A percentile compares a stretch with the other conserved stretches of the same genome.
Conservation (phyloP, 2,888 invertebrate species). For the Listrodromus nycthemerus region DNA sequence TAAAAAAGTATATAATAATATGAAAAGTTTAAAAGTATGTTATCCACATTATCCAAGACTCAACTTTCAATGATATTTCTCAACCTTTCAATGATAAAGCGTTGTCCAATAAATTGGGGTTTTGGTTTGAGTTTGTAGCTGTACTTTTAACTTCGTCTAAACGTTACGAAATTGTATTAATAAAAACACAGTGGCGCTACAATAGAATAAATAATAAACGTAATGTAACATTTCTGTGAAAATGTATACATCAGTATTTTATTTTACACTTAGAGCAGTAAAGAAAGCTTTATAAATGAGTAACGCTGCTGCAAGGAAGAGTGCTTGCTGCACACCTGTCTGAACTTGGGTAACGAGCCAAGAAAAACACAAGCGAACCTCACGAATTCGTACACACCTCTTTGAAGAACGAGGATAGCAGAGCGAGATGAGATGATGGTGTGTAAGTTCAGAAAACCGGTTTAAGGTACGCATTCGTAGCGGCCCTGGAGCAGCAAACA, state of each 20-base stretch:
- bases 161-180: not conserved
- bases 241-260: slow-evolving; percentile 12
- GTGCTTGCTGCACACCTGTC: slow-evolving; percentile 76
- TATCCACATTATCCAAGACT: too few relatives aligned
- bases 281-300: slow-evolving; percentile 18
- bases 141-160: not conserved
- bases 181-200: not conserved
- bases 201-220: not conserved
- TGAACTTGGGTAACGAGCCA: slow-evolving; percentile 79
- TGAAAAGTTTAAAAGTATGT: too few relatives aligned
- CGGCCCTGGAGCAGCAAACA: slow-evolving; percentile 21
- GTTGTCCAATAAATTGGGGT: not conserved
- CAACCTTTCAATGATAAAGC: too few relatives aligned
- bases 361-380: slow-evolving; percentile 76
- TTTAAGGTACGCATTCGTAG: slow-evolving; percentile 66
- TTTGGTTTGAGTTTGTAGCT: not conserved
- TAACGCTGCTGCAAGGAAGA: slow-evolving; percentile 19
- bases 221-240: not conserved
- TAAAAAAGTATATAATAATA: too few relatives aligned
- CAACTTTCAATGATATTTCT: too few relatives aligned
- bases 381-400: slow-evolving; percentile 75
- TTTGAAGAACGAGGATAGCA: slow-evolving; percentile 59
- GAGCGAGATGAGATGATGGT: slow-evolving; percentile 52
- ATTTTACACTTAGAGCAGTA: slow-evolving; percentile 24
- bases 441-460: slow-evolving; percentile 70